Conservation (phyloP, 2,888 invertebrate species). For the Mayetiola destructor region DNA sequence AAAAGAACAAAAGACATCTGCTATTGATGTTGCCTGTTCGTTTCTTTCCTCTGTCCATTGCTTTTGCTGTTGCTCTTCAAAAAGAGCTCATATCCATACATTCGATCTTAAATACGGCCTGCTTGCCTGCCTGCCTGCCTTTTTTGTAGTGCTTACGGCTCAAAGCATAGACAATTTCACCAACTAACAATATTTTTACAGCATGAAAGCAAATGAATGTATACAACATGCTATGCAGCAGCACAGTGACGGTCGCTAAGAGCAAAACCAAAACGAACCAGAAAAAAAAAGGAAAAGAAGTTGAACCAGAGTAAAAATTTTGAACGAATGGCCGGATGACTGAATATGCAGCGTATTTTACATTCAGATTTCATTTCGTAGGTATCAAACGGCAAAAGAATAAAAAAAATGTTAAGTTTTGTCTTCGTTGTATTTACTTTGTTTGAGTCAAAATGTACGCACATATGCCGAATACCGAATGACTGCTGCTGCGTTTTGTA, state of each 20-base stretch:
- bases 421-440: too few relatives aligned
- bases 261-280: background rate
- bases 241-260: constrained; percentile 1
- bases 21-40: background rate
- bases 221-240: background rate
- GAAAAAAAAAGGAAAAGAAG: background rate
- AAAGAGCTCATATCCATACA: constrained; percentile 7
- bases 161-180: constrained; percentile 11
- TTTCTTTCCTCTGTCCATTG: background rate
- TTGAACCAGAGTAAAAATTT: too few relatives aligned
- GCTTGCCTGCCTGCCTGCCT: too few relatives aligned
- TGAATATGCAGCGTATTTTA: too few relatives aligned
- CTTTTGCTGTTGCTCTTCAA: background rate
- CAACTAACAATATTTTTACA: background rate
- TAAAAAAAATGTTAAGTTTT: too few relatives aligned
- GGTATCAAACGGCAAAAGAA: too few relatives aligned
- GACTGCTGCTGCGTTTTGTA: too few relatives aligned
- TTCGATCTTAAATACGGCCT: too few relatives aligned
- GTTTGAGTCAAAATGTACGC: too few relatives aligned
- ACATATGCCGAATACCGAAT: too few relatives aligned
- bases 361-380: too few relatives aligned
- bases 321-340: too few relatives aligned
- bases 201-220: background rate
- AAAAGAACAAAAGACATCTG: constrained; percentile 10
- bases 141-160: background rate